Evolutionary conservation across 2,113 vertebrate species (phyloP).

Genomic region (Sciurus niger): DNA sequence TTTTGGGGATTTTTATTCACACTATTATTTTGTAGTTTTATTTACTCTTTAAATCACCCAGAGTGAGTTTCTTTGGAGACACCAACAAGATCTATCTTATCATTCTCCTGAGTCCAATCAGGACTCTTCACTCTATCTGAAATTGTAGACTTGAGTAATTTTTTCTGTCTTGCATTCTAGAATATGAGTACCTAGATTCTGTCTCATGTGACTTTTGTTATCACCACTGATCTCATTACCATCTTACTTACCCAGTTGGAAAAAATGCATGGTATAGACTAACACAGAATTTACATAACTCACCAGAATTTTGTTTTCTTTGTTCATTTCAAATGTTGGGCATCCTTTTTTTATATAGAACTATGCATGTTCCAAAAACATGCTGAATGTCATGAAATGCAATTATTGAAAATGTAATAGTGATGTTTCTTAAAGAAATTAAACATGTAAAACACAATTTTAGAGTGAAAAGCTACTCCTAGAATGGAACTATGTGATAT

Average conservation of each 20-base stretch:
- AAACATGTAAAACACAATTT: conserved; percentile 22
- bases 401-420: conserved; percentile 22
- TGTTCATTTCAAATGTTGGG: not conserved
- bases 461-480: not conserved
- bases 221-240: not conserved
- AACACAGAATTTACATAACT: not conserved
- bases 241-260: not conserved
- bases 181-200: conserved; percentile 3
- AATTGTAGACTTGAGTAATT: not conserved
- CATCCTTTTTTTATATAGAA: not conserved
- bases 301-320: conserved; percentile 32
- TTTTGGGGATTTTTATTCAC: not conserved
- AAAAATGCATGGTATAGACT: not conserved
- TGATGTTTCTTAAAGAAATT: conserved; percentile 15
- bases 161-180: not conserved
- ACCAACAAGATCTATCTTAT: not conserved
- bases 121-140: not conserved
- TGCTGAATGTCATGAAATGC: not conserved
- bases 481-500: not conserved
- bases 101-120: not conserved
- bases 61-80: not conserved
- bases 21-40: not conserved
- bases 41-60: not conserved
- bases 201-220: not conserved
- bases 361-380: not conserved